Base-by-base conservation (phyloP, 2,888 invertebrate species). In the Ctenicera cuprea region DNA sequence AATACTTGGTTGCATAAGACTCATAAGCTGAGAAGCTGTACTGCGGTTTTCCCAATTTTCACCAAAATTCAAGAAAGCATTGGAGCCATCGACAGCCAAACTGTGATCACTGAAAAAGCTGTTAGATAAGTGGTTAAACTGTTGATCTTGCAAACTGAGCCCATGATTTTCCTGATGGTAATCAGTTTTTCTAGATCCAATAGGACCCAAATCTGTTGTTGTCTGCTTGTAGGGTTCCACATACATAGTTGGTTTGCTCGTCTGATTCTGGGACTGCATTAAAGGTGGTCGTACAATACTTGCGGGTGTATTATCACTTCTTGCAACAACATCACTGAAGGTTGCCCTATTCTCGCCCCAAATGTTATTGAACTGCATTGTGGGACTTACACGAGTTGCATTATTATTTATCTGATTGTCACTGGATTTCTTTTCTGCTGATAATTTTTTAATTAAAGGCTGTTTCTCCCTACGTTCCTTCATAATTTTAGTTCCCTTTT, bases 291-390 rank as follows among this genome's bases (percentile, higher is more conserved):
- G 82, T 20, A 80, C 78, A 69, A 82, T 80, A 22, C 77, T 81
- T 12, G 83, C 81, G 16, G 57, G 59, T 2, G 68, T 57, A 14
- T 63, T 74, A 16, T 89, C 90, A 78, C 83, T 90, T 11, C 90
- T 84, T 0, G 91, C 90, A 0, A 91, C 91, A 0, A 91, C 90
- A 77, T 91, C 90, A 76, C 91, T 91, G 80, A 91, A 91, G 43
- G 88, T 89, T 0, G 90, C 90, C 62, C 88, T 83, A 76, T 88
- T 90, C 81, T 90, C 90, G 41, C 88, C 88, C 90, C 90, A 90
- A 83, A 87, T 26, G 82, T 86, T 68, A 82, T 84, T 50, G 83
- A 86, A 37, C 85, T 87, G 57, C 5, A 80, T 76, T 14, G 80
- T 69, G n/a, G 83, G 80, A 41, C 84, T 82, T 38, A 83, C 69